Evolutionary conservation across 2,113 vertebrate species (phyloP), one percentile per base, ranked within the genome.

Genomic region (rat (Rattus norvegicus)): DNA sequence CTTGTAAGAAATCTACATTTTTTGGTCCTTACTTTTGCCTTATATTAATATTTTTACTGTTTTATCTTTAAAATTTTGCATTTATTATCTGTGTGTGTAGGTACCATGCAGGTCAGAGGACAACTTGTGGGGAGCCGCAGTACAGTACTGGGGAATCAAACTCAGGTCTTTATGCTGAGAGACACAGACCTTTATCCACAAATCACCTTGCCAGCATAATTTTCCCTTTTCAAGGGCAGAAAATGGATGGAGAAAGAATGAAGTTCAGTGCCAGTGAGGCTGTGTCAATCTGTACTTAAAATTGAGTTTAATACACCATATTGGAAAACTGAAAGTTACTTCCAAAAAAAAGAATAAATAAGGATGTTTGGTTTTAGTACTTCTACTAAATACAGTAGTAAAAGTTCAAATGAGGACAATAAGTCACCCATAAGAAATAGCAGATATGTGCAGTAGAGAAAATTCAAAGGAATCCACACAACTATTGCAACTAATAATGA

Each of bases 21-120:
- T 80, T 56, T 47, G 59, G 70, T 39, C 13, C 39, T 52, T 76
- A 79, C 93, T 92, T 88, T 33, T 94, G 39, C 26, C 28, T 79
- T 92, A 47, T 9, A 49, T 95, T 79, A 70, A 81, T 39, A 72
- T 63, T 83, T 91, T 96, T 93, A 86, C 59, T 83, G 87, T 33
- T 65, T 47, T 47, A 85, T 65, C 54, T 85, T 85, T 47, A 65
- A 39, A 65, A 30, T 17, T 63, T 43, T 63, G 33, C 61, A 85
- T 20, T 30, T 84, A 47, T 1, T 65, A 39, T 30, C 17, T 85
- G 59, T 84, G 7, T 61, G 36, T 80, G 49, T 65, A 26, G 43
- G 17, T 36, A 36, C 30, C 4, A 30, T 30, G 26, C 36, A 61
- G 36, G 12, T 39, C 56, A 83, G 54, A 83, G 54, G 54, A 39